Conservation (phyloP, 2,113 vertebrate genomes). For the Coryphaenoides rupestris region DNA sequence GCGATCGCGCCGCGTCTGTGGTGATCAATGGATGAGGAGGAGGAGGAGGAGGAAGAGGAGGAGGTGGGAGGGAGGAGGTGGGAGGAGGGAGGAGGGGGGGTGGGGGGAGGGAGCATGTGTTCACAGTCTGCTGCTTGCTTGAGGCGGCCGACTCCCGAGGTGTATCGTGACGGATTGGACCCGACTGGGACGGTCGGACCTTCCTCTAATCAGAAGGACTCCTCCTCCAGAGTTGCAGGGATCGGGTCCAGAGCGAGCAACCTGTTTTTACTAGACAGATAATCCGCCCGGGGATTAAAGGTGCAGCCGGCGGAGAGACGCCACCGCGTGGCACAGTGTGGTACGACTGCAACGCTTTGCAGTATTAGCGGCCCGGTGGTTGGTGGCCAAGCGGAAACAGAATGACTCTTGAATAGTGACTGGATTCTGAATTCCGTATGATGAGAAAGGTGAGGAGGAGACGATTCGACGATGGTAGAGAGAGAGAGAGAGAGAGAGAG, state of each 20-base stretch:
- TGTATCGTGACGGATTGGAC: conserved; percentile 30
- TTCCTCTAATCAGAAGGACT: conserved; percentile 45
- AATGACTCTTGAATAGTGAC: too few relatives aligned
- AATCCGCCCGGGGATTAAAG: conserved; percentile 8
- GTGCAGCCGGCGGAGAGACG: background rate
- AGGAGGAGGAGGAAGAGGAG: too few relatives aligned
- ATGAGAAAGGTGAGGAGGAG: too few relatives aligned
- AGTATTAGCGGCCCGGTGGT: too few relatives aligned
- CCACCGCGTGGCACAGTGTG: background rate
- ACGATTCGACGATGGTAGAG: too few relatives aligned
- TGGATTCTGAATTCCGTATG: too few relatives aligned
- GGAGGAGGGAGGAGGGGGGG: too few relatives aligned
- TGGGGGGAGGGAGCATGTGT: conserved; percentile 9
- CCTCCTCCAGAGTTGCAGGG: conserved; percentile 13
- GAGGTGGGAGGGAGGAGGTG: too few relatives aligned
- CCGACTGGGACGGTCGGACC: conserved; percentile 19
- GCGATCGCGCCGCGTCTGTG: conserved; percentile 3
- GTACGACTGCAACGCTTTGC: too few relatives aligned
- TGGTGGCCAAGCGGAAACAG: too few relatives aligned
- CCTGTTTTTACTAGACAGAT: conserved; percentile 28
- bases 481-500: too few relatives aligned
- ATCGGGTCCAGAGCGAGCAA: background rate
- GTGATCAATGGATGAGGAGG: conserved; percentile 2
- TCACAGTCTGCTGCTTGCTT: conserved; percentile 27
- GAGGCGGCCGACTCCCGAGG: conserved; percentile 14